Evolutionary conservation across 2,113 vertebrate genomes (phyloP).

Genomic region (Fulmarus glacialis): DNA sequence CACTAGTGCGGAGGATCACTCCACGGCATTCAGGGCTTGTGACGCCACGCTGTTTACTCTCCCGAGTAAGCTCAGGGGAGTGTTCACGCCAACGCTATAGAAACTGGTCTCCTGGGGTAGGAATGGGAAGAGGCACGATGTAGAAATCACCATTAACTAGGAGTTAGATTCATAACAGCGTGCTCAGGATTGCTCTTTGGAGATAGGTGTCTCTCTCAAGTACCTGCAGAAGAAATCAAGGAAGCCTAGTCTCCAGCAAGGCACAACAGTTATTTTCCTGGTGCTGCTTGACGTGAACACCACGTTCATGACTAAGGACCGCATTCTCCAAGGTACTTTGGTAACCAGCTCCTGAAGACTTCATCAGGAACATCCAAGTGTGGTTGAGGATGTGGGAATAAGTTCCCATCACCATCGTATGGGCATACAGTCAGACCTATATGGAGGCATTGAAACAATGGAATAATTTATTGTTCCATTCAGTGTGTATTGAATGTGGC

Average conservation of each 20-base stretch:
- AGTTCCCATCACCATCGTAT: neutral
- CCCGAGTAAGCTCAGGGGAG: neutral
- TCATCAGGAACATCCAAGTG: neutral
- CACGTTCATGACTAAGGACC: neutral
- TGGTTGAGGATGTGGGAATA: neutral
- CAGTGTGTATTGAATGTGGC: neutral
- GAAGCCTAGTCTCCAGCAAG: neutral
- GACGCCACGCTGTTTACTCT: neutral
- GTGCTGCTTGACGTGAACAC: neutral
- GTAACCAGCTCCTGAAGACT: neutral
- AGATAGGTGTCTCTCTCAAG: neutral
- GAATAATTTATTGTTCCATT: neutral
- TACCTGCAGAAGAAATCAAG: neutral
- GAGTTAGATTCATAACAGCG: neutral
- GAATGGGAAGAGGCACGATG: neutral
- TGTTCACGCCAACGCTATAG: fast-evolving
- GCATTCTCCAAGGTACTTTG: neutral
- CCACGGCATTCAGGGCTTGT: neutral
- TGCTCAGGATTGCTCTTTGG: neutral
- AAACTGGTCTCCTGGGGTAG: neutral
- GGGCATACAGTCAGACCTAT: neutral
- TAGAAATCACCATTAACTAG: neutral
- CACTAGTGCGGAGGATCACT: neutral
- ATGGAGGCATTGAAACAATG: neutral
- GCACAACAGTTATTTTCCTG: neutral